Conservation (phyloP, 2,113 vertebrate genomes). For the Cricetomys ansorgei region DNA sequence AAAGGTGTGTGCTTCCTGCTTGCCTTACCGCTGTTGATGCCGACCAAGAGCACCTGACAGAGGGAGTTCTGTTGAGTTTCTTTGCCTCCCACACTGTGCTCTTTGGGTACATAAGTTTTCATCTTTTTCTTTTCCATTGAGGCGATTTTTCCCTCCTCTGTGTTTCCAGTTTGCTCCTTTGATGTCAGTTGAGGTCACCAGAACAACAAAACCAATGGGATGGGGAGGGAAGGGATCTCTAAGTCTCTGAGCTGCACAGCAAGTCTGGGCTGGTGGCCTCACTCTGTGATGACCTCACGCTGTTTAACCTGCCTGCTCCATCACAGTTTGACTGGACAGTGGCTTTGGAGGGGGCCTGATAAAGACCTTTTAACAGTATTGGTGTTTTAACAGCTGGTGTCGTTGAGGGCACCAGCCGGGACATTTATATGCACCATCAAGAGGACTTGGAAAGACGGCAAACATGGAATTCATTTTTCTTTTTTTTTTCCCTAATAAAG, state of each 20-base stretch:
- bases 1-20: background rate
- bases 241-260: background rate
- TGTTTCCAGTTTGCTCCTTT: background rate
- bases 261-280: background rate
- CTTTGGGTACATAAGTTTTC: background rate
- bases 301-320: background rate
- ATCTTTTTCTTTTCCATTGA: background rate
- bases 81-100: background rate
- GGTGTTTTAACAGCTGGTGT: background rate
- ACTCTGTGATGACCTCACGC: background rate
- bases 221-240: background rate
- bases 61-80: background rate
- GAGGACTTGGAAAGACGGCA: background rate
- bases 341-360: background rate
- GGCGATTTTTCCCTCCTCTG: background rate
- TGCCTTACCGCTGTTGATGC: background rate
- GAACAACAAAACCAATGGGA: background rate
- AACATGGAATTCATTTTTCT: background rate
- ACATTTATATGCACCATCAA: background rate
- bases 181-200: background rate
- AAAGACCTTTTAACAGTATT: background rate
- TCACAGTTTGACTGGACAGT: background rate
- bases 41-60: background rate
- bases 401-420: background rate
- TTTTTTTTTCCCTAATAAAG: constrained; percentile 21